Evolutionary conservation across 2,888 invertebrate species (phyloP), one percentile per base, ranked within the genome.

Genomic region (Drepana falcataria): DNA sequence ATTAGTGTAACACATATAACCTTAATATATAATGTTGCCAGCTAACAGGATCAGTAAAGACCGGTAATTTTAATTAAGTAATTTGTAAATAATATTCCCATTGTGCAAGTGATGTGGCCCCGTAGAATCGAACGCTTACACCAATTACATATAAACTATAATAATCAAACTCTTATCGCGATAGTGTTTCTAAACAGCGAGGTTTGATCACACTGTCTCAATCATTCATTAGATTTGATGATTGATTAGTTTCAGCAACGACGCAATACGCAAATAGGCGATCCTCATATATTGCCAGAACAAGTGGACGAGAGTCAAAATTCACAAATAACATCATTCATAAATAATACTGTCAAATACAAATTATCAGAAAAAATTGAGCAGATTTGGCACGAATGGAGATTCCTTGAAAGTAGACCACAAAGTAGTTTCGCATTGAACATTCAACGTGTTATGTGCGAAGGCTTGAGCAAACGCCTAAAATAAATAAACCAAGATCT

Each of bases 381-480:
- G 87, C 87, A 87, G 72, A 77, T 79, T 83, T 86, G 85, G 82
- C 85, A 84, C 79, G 73, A 78, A 69, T 75, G 69, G 66, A 75
- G 73, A 80, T 75, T 68, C 64, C 65, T 70, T 60, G 59, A 57
- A 53, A 52, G 65, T 63, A 58, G 63, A 63, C 7, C 9, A 9
- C 9, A 9, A 21, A 21, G 21, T 21, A 21, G 21, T 21, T 21
- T 21, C 21, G 21, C 21, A 21, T 21, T 21, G 21, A 21, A 21
- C 21, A 21, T 21, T 21, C 21, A 21, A 21, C 21, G 21, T 21
- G 21, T 21, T 21, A 21, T 21, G 21, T 21, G 21, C 21, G 21
- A 21, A 21, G 21, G 0, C 62, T 66, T 71, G 68, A 73, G 66
- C 71, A 66, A 69, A 69, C 66, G 66, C 65, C 54, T 61, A 66